Conservation (phyloP, 2,888 invertebrate genomes). For the Brachyptera putata region DNA sequence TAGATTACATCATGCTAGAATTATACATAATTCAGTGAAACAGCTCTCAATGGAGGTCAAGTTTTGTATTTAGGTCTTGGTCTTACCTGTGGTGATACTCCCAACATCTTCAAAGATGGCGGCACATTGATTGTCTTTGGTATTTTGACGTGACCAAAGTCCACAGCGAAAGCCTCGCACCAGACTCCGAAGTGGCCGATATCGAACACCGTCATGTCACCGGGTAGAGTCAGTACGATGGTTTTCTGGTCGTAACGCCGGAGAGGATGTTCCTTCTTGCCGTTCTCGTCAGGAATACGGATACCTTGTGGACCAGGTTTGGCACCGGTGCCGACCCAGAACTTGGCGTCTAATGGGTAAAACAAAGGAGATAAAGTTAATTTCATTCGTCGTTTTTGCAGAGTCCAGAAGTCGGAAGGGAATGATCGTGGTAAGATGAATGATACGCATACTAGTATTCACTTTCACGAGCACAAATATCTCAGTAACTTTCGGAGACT, state of each 20-base stretch:
- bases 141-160: conserved; percentile 82
- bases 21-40: too few species aligned
- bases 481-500: too few species aligned
- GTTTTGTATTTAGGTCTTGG: too few species aligned
- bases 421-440: too few species aligned
- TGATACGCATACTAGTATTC: too few species aligned
- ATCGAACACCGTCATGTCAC: conserved; percentile 85
- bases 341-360: conserved; percentile 93
- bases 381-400: too few species aligned
- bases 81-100: conserved; percentile 88
- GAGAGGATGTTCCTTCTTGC: conserved; percentile 73
- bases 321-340: conserved; percentile 84
- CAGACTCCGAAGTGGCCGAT: conserved; percentile 90
- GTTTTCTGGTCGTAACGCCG: conserved; percentile 80
- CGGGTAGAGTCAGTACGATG: conserved; percentile 82
- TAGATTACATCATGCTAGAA: too few species aligned
- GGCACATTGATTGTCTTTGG: conserved; percentile 76
- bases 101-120: conserved; percentile 88
- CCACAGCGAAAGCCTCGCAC: conserved; percentile 90
- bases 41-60: too few species aligned
- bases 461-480: too few species aligned
- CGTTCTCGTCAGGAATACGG: conserved; percentile 87
- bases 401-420: too few species aligned
- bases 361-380: too few species aligned
- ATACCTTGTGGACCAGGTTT: conserved; percentile 79